Conservation (phyloP, 2,888 invertebrate species). For the Trypoxylon attenuatum region DNA sequence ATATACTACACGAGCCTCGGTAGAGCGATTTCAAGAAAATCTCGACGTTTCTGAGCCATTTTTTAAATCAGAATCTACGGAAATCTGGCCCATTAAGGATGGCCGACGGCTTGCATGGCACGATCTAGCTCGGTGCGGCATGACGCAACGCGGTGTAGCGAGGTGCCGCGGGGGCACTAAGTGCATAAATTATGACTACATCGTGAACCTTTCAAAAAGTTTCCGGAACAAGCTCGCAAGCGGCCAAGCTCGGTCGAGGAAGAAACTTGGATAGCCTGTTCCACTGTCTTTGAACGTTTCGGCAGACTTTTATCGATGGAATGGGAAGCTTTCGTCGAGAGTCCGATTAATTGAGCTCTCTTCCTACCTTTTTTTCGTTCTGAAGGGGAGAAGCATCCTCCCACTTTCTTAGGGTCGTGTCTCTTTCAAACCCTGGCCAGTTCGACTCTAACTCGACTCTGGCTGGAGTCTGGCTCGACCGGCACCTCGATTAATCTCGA, state of each 20-base stretch:
- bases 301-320: constrained; percentile 65
- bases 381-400: constrained; percentile 32
- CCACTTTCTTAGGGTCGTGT: constrained; percentile 37
- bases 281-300: constrained; percentile 35
- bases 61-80: constrained; percentile 16
- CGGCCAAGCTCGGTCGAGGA: background rate
- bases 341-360: constrained; percentile 59
- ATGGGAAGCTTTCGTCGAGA: constrained; percentile 48
- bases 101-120: too few relatives aligned
- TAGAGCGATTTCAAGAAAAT: too few relatives aligned
- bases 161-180: too few relatives aligned
- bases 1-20: too few relatives aligned
- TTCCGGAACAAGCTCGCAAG: constrained; percentile 32
- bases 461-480: too few relatives aligned
- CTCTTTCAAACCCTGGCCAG: constrained; percentile 33
- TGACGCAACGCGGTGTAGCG: too few relatives aligned
- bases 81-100: constrained; percentile 39
- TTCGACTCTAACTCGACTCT: constrained; percentile 1
- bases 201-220: constrained; percentile 58
- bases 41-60: background rate
- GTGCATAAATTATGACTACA: constrained; percentile 70
- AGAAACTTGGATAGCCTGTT: constrained; percentile 52
- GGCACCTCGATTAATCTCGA: constrained; percentile 53
- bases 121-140: too few relatives aligned
- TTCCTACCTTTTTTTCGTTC: constrained; percentile 48